Evolutionary conservation across 2,113 vertebrate species (phyloP), one percentile per base, ranked within the genome.

Genomic region (Sturnira hondurensis): DNA sequence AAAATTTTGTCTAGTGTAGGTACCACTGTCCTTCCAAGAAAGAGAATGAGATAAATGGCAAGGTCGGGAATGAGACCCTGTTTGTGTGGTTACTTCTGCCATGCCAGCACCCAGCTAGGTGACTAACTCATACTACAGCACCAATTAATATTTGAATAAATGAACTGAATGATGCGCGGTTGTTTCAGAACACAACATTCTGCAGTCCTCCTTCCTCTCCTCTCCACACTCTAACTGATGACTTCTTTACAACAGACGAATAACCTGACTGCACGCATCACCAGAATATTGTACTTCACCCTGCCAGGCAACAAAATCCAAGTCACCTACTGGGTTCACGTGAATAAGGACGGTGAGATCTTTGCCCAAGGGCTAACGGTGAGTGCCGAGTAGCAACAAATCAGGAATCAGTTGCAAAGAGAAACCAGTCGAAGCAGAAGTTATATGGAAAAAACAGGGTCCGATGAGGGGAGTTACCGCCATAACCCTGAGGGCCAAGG

Each of bases 241-340:
- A 38, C 33, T 93, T 88, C 78, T 78, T 91, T 41, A 56, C 24
- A 67, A 94, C 86, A 97, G 96, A 56, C 3, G 43, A 17, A 50
- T 6, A 26, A 20, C 70, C 14, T 86, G 54, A 43, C 38, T 8
- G 11, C 38, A 1, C 45, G 0, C 3, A 78, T 97, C 52, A 36
- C 24, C 80, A 63, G 28, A 78, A 1, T 83, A 6, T 0, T 0
- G 41, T 94, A 88, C 31, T 3, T 4, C 67, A 71, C 52, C 89
- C 58, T 68, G 47, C 12, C 36, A 5, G 15, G 7, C 12, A 63
- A 83, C 5, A 4, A 10, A 12, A 14, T 93, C n/a, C 19, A 4
- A 1, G 13, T 13, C 24, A 36, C 1, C 7, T 93, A 78, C 33
- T 14, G 28, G 47, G 38, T 47, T 7, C 1, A 3, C 5, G 8